phyloP scores from a whole-genome alignment of 2,113 vertebrate species.

The Paracanthobrama guichenoti region DNA sequence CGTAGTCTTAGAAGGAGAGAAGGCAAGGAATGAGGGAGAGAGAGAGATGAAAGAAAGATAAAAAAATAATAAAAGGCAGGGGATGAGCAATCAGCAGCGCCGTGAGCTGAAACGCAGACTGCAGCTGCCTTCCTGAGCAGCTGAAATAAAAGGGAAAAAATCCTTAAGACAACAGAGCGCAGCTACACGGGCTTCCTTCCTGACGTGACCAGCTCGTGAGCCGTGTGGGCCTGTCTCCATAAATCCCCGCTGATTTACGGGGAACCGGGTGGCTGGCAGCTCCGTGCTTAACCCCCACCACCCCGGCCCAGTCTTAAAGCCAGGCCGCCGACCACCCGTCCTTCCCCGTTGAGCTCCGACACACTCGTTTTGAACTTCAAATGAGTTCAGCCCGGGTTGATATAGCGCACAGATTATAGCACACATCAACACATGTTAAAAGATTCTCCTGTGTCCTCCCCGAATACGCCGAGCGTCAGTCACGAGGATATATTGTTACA shows the following conservation, averaged over 20 bases:
- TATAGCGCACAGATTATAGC: slow-evolving; percentile 5
- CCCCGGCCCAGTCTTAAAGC: background rate
- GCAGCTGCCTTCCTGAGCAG: slow-evolving; percentile 87
- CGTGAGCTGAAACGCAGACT: slow-evolving; percentile 80
- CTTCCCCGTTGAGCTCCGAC: background rate
- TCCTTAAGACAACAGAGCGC: slow-evolving; percentile 82
- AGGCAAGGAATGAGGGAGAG: slow-evolving; percentile 59
- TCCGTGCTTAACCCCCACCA: slow-evolving; percentile 57
- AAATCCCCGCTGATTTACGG: slow-evolving; percentile 72
- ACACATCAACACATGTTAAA: slow-evolving; percentile 36
- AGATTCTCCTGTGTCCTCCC: slow-evolving; percentile 24
- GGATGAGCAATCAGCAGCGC: slow-evolving; percentile 77
- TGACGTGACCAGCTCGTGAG: slow-evolving; percentile 64
- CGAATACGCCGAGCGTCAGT: background rate
- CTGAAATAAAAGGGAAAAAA: slow-evolving; percentile 81
- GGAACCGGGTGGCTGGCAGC: slow-evolving; percentile 60
- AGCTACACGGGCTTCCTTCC: slow-evolving; percentile 85
- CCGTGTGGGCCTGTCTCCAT: slow-evolving; percentile 60
- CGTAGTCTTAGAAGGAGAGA: slow-evolving; percentile 29
- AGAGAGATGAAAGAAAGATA: slow-evolving; percentile 47
- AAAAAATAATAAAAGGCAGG: slow-evolving; percentile 66
- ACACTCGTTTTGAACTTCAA: slow-evolving; percentile 13
- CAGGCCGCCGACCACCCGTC: background rate
- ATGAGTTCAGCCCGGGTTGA: slow-evolving; percentile 8
- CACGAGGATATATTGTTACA: slow-evolving; percentile 20